Evolutionary conservation across 2,113 vertebrate genomes (phyloP).

Genomic region (Bambusicola thoracicus): DNA sequence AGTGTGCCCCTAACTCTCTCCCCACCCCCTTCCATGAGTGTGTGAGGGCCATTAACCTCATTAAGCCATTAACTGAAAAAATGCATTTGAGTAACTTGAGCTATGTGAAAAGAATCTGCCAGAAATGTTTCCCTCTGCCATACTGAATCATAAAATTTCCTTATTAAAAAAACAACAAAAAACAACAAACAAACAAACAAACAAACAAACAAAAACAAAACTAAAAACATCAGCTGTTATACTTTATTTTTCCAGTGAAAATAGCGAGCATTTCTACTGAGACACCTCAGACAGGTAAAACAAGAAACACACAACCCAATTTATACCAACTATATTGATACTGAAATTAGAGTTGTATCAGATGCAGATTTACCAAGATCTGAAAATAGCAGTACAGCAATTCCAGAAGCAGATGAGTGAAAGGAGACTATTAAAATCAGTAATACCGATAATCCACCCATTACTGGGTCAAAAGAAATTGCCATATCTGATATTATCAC

Average conservation of each 20-base stretch:
- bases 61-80: no score
- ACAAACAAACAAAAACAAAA: no score
- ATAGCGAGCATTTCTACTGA: background rate
- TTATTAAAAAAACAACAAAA: background rate
- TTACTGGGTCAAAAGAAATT: background rate
- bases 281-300: background rate
- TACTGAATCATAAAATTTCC: background rate
- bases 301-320: background rate
- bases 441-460: background rate
- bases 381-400: background rate
- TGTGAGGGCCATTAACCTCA: background rate
- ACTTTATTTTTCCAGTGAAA: background rate
- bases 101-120: background rate
- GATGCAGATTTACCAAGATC: background rate
- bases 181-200: no score
- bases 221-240: background rate
- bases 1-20: background rate
- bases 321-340: background rate
- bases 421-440: background rate
- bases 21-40: fast-evolving
- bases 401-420: background rate
- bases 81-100: background rate
- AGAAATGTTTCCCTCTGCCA: background rate
- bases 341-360: background rate
- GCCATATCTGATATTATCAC: background rate